These are phyloP conservation scores for Drosophila kurseongensis DNA, from an alignment of 1,140 invertebrate species.

Conservation along the genomic window DNA sequence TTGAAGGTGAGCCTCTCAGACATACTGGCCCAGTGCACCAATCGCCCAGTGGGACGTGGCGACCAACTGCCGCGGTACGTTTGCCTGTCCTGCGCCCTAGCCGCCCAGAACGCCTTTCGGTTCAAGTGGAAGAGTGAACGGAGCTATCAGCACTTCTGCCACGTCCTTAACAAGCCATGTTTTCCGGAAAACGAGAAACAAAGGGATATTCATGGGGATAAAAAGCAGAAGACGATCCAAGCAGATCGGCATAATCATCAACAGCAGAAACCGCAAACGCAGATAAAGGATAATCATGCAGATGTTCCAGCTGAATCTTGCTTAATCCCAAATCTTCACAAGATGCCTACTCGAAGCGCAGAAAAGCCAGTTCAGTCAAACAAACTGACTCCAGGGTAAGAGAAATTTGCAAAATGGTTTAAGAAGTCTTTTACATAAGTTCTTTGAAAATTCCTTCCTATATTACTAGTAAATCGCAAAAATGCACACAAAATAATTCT, in stretches of 20 bases:
- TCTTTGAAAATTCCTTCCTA: too few species aligned
- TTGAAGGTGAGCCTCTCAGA: conserved; percentile 34
- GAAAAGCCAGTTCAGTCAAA: too few species aligned
- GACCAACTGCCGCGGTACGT: conserved; percentile 52
- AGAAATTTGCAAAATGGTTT: too few species aligned
- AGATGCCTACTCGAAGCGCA: background rate
- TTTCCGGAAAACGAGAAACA: background rate
- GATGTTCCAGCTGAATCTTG: background rate
- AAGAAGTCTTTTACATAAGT: too few species aligned
- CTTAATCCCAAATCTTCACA: background rate
- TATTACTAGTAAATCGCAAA: too few species aligned
- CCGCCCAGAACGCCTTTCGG: conserved; percentile 51
- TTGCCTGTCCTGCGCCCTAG: conserved; percentile 47
- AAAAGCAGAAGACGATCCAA: too few species aligned
- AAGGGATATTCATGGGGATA: too few species aligned
- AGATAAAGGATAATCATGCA: background rate
- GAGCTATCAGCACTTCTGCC: conserved; percentile 18
- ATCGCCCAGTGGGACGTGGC: conserved; percentile 22
- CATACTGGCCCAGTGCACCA: conserved; percentile 42
- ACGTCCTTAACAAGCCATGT: conserved; percentile 1
- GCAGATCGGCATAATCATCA: background rate
- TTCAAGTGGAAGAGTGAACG: conserved; percentile 51
- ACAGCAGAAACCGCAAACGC: background rate
- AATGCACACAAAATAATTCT: too few species aligned
- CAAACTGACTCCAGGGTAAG: too few species aligned